A percentile compares a stretch with the other conserved stretches of the same genome.
Conservation (phyloP, 2,888 invertebrate species). For the Dysmachus trigonus region DNA sequence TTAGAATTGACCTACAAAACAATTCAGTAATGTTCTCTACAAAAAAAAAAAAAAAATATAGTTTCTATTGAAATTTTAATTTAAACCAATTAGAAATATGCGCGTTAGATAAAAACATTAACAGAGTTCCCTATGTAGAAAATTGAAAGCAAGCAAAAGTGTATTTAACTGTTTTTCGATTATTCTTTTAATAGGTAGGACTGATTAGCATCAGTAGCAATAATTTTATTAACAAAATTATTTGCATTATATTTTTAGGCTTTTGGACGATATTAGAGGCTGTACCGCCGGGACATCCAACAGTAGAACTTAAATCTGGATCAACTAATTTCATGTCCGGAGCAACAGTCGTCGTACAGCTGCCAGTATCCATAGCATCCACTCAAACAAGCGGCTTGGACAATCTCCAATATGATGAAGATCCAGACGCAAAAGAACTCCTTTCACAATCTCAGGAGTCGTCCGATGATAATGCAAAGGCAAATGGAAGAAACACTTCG, state of each 20-base stretch:
- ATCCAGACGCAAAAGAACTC: slow-evolving; percentile 43
- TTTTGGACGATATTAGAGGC: slow-evolving; percentile 64
- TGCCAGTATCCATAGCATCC: slow-evolving; percentile 41
- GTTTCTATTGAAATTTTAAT: not conserved
- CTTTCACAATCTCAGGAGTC: not conserved
- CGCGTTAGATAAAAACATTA: not conserved
- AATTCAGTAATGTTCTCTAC: not conserved
- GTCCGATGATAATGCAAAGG: not conserved
- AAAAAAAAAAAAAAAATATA: not conserved
- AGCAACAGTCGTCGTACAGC: slow-evolving; percentile 46
- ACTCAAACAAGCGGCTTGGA: not conserved
- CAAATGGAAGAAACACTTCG: not conserved
- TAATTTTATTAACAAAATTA: slow-evolving; percentile 36
- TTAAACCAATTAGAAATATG: not conserved
- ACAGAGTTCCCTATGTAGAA: not conserved
- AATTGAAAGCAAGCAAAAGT: not conserved
- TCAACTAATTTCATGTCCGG: not conserved
- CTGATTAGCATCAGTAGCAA: not conserved
- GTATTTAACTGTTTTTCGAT: not conserved
- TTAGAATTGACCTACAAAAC: not conserved
- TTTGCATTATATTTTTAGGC: slow-evolving; percentile 52
- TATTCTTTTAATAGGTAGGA: not conserved
- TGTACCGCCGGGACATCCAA: slow-evolving; percentile 55
- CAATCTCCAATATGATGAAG: slow-evolving; percentile 37
- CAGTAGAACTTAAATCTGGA: slow-evolving; percentile 53